Conservation (phyloP, 2,888 invertebrate genomes). For the Thereva unica region DNA sequence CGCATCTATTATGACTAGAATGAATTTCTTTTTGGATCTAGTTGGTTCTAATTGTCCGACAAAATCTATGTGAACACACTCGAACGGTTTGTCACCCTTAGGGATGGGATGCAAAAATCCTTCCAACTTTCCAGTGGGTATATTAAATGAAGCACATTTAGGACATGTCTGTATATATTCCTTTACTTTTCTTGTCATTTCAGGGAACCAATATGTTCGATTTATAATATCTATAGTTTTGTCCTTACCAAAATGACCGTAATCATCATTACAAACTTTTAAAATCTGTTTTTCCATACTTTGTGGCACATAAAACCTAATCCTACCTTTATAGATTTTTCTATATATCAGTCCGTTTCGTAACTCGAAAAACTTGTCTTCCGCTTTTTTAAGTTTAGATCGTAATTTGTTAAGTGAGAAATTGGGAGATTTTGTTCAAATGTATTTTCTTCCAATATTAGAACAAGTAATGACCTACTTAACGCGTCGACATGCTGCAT, state of each 20-base stretch:
- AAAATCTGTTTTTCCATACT: conserved; percentile 34
- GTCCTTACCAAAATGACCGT: conserved; percentile 20
- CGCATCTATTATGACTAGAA: conserved; percentile 35
- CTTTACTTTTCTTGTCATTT: conserved; percentile 7
- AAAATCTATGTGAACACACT: conserved; percentile 38
- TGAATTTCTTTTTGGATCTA: conserved; percentile 21
- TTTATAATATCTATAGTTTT: conserved; percentile 30
- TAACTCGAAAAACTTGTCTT: conserved; percentile 36
- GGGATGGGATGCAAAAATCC: too few species aligned
- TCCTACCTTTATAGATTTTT: conserved; percentile 6
- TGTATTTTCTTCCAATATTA: conserved; percentile 21
- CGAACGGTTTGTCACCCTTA: conserved; percentile 42
- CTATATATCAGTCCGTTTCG: conserved; percentile 37
- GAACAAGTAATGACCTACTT: conserved; percentile 41
- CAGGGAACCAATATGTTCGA: conserved; percentile 34
- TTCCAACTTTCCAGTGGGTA: conserved; percentile 9
- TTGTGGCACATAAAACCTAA: conserved; percentile 34
- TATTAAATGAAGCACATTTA: conserved; percentile 29
- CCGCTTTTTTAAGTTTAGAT: conserved; percentile 17
- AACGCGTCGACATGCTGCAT: conserved; percentile 50
- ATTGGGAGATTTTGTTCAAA: not conserved
- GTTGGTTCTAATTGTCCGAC: conserved; percentile 14
- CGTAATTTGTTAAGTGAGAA: too few species aligned
- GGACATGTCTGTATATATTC: conserved; percentile 28
- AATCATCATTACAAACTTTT: conserved; percentile 3